Conservation (phyloP, 2,113 vertebrate species). For the Thunnus maccoyii region DNA sequence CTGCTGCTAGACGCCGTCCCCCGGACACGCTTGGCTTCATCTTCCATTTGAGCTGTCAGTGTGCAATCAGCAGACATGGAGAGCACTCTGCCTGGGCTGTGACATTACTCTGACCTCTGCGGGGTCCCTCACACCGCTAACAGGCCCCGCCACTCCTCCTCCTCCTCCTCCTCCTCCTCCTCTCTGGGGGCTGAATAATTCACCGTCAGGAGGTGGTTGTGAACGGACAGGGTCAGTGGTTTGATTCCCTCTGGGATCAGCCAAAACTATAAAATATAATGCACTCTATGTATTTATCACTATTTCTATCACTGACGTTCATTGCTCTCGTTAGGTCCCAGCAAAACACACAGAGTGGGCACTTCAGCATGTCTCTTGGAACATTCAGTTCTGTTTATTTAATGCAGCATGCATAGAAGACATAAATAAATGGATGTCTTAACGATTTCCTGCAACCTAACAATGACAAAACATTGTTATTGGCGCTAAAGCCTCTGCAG, state of each 20-base stretch:
- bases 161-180: background rate
- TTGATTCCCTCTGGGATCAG: constrained; percentile 11
- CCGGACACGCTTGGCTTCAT: constrained; percentile 55
- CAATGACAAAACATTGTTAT: no score
- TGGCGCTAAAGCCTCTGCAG: no score
- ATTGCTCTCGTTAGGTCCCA: background rate
- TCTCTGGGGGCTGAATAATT: constrained; percentile 42
- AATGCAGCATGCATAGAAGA: no score
- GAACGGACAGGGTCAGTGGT: background rate
- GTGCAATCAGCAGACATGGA: constrained; percentile 58
- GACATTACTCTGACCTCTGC: constrained; percentile 64
- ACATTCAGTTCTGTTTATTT: background rate
- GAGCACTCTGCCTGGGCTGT: constrained; percentile 14
- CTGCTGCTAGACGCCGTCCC: background rate
- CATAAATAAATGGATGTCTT: no score
- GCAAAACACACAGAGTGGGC: background rate
- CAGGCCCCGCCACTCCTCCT: constrained; percentile 5
- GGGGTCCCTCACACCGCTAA: constrained; percentile 43
- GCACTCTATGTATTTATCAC: background rate
- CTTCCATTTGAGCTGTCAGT: constrained; percentile 59
- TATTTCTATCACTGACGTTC: background rate
- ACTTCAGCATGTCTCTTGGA: background rate
- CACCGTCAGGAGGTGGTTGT: constrained; percentile 19
- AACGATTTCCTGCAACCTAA: no score
- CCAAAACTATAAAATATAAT: background rate